Evolutionary conservation across 2,797 vertebrate genomes (phyloP), one percentile per base, ranked within the genome.

Genomic region (Tenualosa thibaudeaui): DNA sequence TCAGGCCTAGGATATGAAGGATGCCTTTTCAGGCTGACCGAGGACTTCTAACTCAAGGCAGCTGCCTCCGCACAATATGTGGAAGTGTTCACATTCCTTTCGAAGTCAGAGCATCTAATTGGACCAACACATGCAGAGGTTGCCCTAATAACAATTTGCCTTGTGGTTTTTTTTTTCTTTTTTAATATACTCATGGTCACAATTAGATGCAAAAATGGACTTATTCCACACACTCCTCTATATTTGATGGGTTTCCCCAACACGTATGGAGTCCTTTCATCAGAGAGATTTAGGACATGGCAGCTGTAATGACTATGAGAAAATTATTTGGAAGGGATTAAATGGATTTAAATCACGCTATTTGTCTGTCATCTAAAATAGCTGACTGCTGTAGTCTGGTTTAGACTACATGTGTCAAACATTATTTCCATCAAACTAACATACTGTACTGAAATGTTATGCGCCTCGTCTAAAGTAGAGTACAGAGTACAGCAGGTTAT

Each of bases 81-180:
- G 91, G 91, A 94, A 92, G 91, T 91, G 90, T 92, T 91, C 89
- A 62, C 82, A 86, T 1, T 90, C 86, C 88, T 86, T 88, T 86
- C 83, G 83, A 82, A 62, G 84, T 82, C 81, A 89, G 85, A 13
- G 81, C 12, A 86, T 91, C 88, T 92, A 92, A 94, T 88, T 91
- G 90, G 89, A 86, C 87, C 85, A 92, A 93, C 90, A 91, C 87
- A 90, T 84, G 84, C 24, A 4, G 83, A 90, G 88, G 84, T 90
- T 87, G 86, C 75, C 85, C 75, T 85, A 87, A 91, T 89, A 92
- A 93, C 92, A 84, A 88, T 86, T 40, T 81, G 84, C 85, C 86
- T 86, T 91, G 91, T 94, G 89, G 88, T 88, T 83, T 5, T 5
- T 2, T 58, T 17, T 58, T 19, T 58, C 3, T 65, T 24, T 56